These are phyloP conservation scores for Podabrus alpinus DNA, from an alignment of 2,888 invertebrate species.

Conservation along the genomic window DNA sequence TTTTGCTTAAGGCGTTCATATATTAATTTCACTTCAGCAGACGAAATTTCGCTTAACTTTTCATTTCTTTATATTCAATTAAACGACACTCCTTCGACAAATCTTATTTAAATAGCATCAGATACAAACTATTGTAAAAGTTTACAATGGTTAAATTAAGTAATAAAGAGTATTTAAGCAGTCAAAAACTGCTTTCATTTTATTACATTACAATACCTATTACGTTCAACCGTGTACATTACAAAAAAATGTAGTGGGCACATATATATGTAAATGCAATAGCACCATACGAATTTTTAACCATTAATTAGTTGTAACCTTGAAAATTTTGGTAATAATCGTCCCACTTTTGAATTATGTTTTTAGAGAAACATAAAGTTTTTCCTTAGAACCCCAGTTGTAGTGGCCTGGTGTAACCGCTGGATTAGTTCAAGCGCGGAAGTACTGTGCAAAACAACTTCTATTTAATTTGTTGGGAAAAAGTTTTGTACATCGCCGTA, in stretches of 20 bases:
- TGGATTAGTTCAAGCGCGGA: too few relatives aligned
- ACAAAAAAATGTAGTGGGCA: neutral
- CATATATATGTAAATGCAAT: neutral
- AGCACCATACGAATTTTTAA: neutral
- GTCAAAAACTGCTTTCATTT: neutral
- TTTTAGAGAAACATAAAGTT: neutral
- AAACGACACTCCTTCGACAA: neutral
- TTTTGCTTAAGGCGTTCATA: conserved; percentile 4
- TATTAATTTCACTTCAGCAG: conserved; percentile 15
- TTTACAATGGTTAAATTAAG: neutral
- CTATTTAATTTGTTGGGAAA: neutral
- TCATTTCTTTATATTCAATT: conserved; percentile 2
- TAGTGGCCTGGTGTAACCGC: neutral
- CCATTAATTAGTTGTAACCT: neutral
- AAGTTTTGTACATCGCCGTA: neutral
- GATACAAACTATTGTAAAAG: neutral
- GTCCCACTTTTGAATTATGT: neutral
- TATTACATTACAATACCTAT: neutral
- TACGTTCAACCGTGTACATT: neutral
- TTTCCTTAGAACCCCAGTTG: neutral
- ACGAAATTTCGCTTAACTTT: conserved; percentile 1
- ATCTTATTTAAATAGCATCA: neutral
- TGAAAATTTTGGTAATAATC: neutral
- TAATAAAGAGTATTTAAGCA: neutral
- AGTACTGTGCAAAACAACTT: neutral